Base-by-base conservation (phyloP, 2,888 invertebrate species). In the Athrips mouffetella region DNA sequence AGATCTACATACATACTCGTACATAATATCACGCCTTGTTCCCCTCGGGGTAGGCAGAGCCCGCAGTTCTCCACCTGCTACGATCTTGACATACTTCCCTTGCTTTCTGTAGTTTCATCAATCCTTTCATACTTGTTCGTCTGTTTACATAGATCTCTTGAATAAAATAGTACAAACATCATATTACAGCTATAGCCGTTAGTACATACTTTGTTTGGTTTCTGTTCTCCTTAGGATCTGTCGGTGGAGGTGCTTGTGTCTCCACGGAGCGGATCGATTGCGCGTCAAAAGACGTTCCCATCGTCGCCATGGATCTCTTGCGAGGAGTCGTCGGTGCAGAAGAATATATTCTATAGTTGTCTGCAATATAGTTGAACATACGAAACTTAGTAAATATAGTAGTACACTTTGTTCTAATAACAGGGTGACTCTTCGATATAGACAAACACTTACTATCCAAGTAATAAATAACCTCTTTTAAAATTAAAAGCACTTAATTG, bases 241-340 rank as follows among this genome's bases (percentile, higher is more conserved):
- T 87, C 1, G 89, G 82, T 1, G 84, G 84, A 6, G 88, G 88
- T n/a, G 81, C 83, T 0, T 82, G 86, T 0, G 86, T 84, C 45
- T 86, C 87, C 15, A 82, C 62, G 0, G 88, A 89, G 23, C 87
- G 77, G 20, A 88, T 65, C 1, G 88, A 88, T 55, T 84, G 84
- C 0, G 84, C 88, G 49, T 88, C 88, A n/a, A 37, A 10, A 3
- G 37, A 37, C 10, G 27, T n/a, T 27, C 27, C 27, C 81, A 86
- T 82, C 0, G 85, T 84, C 1, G 55, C 72, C 3, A 80, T 76
- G 1, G 86, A 86, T 2, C 87, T 69, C 58, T 86, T 86, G 1
- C 84, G 73, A 33, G 85, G 84, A 0, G 86, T 83, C 1, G 62
- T 21, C 7, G 21, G 15, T 8, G 33, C 8, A 21, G 41, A 29